These are phyloP conservation scores for Zaprionus bogoriensis DNA, from an alignment of 2,888 invertebrate species.

Conservation along the genomic window DNA sequence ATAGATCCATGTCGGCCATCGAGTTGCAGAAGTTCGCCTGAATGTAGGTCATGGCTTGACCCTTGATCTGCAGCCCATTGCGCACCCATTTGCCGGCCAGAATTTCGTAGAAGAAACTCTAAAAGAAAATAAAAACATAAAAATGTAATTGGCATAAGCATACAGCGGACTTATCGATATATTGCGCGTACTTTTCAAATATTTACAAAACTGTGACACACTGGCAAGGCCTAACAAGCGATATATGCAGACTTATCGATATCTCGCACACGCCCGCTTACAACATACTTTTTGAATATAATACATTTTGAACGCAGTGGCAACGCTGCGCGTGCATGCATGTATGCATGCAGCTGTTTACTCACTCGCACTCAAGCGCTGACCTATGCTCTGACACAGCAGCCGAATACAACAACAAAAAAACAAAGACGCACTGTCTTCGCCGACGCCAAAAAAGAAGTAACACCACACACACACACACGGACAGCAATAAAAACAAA, in stretches of 20 bases:
- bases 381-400: conserved; percentile 35
- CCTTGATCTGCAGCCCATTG: conserved; percentile 98
- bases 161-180: too few relatives aligned
- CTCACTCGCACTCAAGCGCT: conserved; percentile 48
- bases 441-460: conserved; percentile 32
- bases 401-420: conserved; percentile 30
- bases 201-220: too few relatives aligned
- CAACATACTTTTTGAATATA: not conserved
- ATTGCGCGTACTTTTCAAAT: not conserved
- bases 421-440: conserved; percentile 38
- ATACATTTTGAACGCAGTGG: conserved; percentile 18
- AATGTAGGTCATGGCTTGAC: conserved; percentile 99
- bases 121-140: conserved; percentile 7
- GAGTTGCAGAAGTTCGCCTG: conserved; percentile 99
- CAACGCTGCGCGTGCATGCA: conserved; percentile 15
- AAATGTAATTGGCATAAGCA: too few relatives aligned
- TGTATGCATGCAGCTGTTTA: conserved; percentile 11
- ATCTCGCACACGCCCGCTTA: not conserved
- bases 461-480: conserved; percentile 11
- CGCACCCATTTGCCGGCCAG: conserved; percentile 97
- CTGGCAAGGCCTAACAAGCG: not conserved
- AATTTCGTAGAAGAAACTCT: conserved; percentile 98
- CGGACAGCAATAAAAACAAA: not conserved
- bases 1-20: conserved; percentile 98
- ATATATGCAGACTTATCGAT: not conserved